Percentiles rank a stretch among this genome's conserved stretches.
Conservation (phyloP, 2,113 vertebrate genomes). For the Xenopus tropicalis region DNA sequence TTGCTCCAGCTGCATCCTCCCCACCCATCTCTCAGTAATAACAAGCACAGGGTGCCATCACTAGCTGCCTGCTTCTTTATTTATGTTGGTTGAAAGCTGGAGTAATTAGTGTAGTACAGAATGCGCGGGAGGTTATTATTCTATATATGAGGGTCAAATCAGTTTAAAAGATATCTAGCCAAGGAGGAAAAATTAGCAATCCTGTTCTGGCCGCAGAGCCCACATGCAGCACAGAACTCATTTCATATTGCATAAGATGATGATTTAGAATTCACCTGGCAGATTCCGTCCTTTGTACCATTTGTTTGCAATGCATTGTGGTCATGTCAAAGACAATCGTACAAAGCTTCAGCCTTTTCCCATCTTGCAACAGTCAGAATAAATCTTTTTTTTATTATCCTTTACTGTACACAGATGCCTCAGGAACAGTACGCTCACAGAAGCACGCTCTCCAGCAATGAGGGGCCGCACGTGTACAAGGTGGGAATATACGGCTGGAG, state of each 20-base stretch:
- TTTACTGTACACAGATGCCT: slow-evolving; percentile 81
- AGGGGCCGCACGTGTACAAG: slow-evolving; percentile 95
- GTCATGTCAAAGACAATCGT: slow-evolving; percentile 4
- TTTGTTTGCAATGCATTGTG: slow-evolving; percentile 27
- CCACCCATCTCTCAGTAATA: background rate
- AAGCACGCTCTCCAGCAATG: slow-evolving; percentile 86
- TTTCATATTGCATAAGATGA: slow-evolving; percentile 21
- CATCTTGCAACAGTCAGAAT: slow-evolving; percentile 24
- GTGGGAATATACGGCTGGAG: slow-evolving; percentile 99
- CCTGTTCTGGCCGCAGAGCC: background rate
- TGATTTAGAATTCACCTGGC: slow-evolving; percentile 9
- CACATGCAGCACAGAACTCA: background rate
- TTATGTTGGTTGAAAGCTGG: background rate
- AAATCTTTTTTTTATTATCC: slow-evolving; percentile 44
- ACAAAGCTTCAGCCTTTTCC: slow-evolving; percentile 18
- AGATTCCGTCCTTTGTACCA: background rate
- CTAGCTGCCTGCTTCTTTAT: background rate
- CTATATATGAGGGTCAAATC: background rate
- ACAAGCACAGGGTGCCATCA: background rate
- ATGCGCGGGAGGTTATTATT: background rate
- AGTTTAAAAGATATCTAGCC: background rate
- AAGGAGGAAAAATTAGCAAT: background rate
- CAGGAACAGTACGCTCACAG: slow-evolving; percentile 89
- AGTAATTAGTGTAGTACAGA: background rate
- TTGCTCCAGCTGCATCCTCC: background rate